Evolutionary conservation across 2,888 invertebrate species (phyloP), one percentile per base, ranked within the genome.

Genomic region (Rhorus exstirpatorius): DNA sequence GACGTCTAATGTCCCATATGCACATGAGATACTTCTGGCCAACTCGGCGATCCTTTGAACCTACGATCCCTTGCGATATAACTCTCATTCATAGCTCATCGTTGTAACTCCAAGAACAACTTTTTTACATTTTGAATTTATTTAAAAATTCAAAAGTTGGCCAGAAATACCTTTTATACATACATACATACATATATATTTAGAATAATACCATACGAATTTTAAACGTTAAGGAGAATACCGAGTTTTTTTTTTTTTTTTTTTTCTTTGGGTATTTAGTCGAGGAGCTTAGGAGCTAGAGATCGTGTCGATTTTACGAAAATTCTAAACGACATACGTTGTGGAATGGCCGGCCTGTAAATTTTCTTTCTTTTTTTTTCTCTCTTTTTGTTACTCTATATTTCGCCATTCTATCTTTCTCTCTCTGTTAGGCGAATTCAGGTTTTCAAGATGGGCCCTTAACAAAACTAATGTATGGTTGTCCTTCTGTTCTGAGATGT

Each of bases 401-500:
- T 86, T 83, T 84, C 84, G 88, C 88, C n/a, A n/a, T n/a, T 74
- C 10, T 74, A 24, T 51, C 21, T 63, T 12, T 88, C 83, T 88
- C 84, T 85, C 86, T 89, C 89, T 89, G 89, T 86, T 90, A 91
- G 88, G 86, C 87, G 86, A 89, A 87, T 88, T 67, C 79, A 81
- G 84, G 83, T n/a, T 65, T 84, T 71, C 70, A 79, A 81, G 77
- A 85, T 85, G 80, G 80, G 89, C 90, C 90, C 89, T 89, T 85
- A 90, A 89, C 89, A 89, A 92, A 90, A 93, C 93, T 93, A 93
- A 93, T 93, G 90, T 92, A 92, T 92, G 91, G 92, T 93, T 93
- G 93, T 93, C 93, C 93, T 93, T 93, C 93, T 93, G 93, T 93
- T 93, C 93, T 93, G 93, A 93, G 93, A 93, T 93, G 93, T 93